Base-by-base conservation (phyloP, 2,113 vertebrate genomes). In the Odocoileus hemionus region DNA sequence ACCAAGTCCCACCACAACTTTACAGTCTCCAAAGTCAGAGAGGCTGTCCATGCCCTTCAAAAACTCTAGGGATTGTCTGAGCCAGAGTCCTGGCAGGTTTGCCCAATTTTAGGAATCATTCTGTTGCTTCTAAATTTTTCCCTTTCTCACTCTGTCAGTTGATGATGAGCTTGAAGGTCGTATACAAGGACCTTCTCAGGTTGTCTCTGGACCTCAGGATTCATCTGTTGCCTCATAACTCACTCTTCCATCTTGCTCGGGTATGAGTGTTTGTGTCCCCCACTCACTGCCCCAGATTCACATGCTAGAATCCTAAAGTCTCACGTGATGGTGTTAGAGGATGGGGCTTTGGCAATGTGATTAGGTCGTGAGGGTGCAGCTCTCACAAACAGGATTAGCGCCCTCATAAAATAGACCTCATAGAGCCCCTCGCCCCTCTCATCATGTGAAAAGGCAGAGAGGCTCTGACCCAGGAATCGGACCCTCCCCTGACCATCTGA, bases 131-230 rank as follows among this genome's bases (percentile, higher is more conserved):
- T 21, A n/a, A 57, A 26, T 0, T 1, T 14, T 6, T 3, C 15
- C n/a, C 28, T 19, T 57, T 11, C 11, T 57, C 36, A 28, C 5
- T 11, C 33, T 23, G 55, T 57, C 33, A 25, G 2, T 26, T 52
- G 19, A 50, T 2, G 33, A 23, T 7, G 57, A 86, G 52, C 25
- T 3, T 1, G 33, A 52, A 86, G 90, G 11, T 70, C 3, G 10
- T 0, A 13, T 0, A 23, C 39, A 82, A 43, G 1, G 12, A 13
- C 3, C 33, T 39, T 33, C 33, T 61, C 36, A 0, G 0, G 1
- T 25, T n/a, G 5, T 15, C 43, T 33, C 50, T 39, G 86, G 85
- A 39, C 4, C 78, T 28, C 21, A 26, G 85, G 52, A 61, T 45
- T 30, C 70, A 57, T 70, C 43, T 16, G 7, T 4, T 52, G 4